Base-by-base conservation (phyloP, 2,113 vertebrate genomes). In the Lepisosteus osseus region DNA sequence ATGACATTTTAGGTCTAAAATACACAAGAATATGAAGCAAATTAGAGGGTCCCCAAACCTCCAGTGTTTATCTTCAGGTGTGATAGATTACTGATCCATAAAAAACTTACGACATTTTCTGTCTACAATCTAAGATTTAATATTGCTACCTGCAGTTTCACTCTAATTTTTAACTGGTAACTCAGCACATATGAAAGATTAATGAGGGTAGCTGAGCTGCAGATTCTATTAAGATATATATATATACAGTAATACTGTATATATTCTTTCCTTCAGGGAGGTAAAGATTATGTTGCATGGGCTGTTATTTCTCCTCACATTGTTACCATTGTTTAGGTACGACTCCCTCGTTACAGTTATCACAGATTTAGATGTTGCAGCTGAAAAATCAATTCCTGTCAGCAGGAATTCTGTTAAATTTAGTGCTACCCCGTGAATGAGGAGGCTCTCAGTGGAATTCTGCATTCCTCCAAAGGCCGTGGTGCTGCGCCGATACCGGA, bases 111-210 rank as follows among this genome's bases (percentile, higher is more conserved):
- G 29, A 29, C 29, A 70, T 62, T 79, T 68, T 87, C 85, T 89
- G 90, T 91, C 90, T 89, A 90, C 90, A 88, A 91, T 88, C 81
- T 73, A 84, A 87, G 86, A 89, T 89, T 86, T 87, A 86, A 91
- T 88, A 86, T 76, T 76, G 74, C 84, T 86, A 88, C 83, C 85
- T 87, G 81, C 86, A 86, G 85, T 89, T 81, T 85, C 79, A 75
- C 79, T 79, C 80, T 72, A 76, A 81, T 84, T 85, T 84, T 80
- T 79, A 76, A 81, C 80, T 86, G 84, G 83, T 85, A 86, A 84
- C 89, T 87, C 83, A 82, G 67, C 81, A 77, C 70, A 80, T 77
- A 88, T 90, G 84, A 91, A 90, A 91, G 86, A 91, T 89, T 92
- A 89, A 91, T 91, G 86, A 88, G 88, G 82, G 86, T 78, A 88